Base-by-base conservation (phyloP, 2,797 vertebrate species). In the Apogon talboti region DNA sequence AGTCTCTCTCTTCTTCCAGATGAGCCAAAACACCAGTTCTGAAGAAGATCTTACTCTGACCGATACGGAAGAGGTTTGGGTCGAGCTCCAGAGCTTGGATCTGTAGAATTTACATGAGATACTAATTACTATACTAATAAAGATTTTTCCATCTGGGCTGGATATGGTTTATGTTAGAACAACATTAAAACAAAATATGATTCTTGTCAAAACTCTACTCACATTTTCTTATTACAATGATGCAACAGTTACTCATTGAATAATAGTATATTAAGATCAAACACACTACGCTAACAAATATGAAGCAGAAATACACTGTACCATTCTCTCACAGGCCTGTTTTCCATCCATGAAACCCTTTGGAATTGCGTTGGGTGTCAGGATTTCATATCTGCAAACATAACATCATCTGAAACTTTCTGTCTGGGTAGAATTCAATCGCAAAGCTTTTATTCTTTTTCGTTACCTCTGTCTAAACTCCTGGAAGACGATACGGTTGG, bases 21-120 rank as follows among this genome's bases (percentile, higher is more conserved):
- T 99, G 98, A 11, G 98, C 98, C 92, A 99, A 74, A 67, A 99
- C 97, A 57, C 98, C 98, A 0, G 98, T 96, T 83, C 98, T 94
- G 93, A 99, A 99, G 90, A 99, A 99, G 87, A 99, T 99, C 90
- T 99, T 99, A 91, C 98, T 99, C 91, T 99, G 98, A 57, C 98
- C 98, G 45, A 99, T 99, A 45, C 98, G 93, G 88, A 96, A 99
- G 42, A 99, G 89, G 87, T 99, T 99, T 24, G 94, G 91, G 47
- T 99, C 98, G 81, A 99, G 67, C 83, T 99, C 98, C 78, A 99
- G 91, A 35, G 96, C 95, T 81, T 94, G 94, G 77, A 99, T 99
- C 98, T 99, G 65, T 46, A 53, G 28, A 43, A 59, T 8, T 0
- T 19, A 28, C 3, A 30, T 14, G 30, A 18, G n/a, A 43, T 28